Evolutionary conservation across 1,140 invertebrate genomes (phyloP).

Genomic region (Drusus annulatus): DNA sequence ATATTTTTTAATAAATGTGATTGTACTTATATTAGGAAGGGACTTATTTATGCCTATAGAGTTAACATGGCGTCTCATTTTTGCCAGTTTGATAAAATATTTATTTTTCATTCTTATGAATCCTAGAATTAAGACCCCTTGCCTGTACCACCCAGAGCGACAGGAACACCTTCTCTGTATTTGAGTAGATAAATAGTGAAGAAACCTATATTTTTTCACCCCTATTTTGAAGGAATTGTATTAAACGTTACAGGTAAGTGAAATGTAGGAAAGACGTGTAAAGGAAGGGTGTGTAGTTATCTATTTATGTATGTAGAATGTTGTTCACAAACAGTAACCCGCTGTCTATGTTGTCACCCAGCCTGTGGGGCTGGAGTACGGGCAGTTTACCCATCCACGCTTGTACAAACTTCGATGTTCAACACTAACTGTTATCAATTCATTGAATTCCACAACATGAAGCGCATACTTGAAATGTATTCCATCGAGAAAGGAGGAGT

Average conservation of each 20-base stretch:
- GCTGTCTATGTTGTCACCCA: too few species aligned
- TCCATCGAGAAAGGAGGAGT: too few species aligned
- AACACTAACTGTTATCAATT: too few species aligned
- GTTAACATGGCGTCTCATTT: slow-evolving; percentile 17
- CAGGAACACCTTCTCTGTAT: slow-evolving; percentile 21
- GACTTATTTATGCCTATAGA: slow-evolving; percentile 32
- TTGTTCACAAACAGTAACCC: too few species aligned
- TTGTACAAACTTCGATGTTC: too few species aligned
- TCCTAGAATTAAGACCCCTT: slow-evolving; percentile 14
- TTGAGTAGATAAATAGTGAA: slow-evolving; percentile 41
- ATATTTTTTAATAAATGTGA: slow-evolving; percentile 41
- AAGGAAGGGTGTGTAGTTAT: slow-evolving; percentile 6
- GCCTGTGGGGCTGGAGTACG: too few species aligned
- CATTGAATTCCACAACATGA: too few species aligned
- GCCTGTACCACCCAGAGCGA: slow-evolving; percentile 17
- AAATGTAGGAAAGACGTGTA: slow-evolving; percentile 16
- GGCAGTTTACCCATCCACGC: too few species aligned
- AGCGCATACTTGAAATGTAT: too few species aligned
- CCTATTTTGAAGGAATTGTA: slow-evolving; percentile 39
- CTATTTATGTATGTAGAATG: neutral
- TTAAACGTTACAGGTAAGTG: slow-evolving; percentile 31
- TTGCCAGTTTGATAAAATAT: slow-evolving; percentile 27
- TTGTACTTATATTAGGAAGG: slow-evolving; percentile 42
- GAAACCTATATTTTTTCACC: slow-evolving; percentile 40
- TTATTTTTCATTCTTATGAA: slow-evolving; percentile 31